Evolutionary conservation across 2,888 invertebrate species (phyloP), one percentile per base, ranked within the genome.

Genomic region (Crepidodera aurea): DNA sequence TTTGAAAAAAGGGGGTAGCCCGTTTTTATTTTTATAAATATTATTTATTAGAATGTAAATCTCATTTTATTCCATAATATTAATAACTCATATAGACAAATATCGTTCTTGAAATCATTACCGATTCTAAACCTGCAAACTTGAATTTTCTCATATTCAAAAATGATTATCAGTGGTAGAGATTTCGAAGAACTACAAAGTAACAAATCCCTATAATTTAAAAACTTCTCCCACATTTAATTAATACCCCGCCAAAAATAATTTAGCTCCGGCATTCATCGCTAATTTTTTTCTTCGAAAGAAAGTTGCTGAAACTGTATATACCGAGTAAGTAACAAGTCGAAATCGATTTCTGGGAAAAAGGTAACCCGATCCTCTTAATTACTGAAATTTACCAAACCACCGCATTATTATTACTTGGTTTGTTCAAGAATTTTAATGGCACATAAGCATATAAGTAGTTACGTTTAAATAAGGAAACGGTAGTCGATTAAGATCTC

Each of bases 401-500:
- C 22, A 39, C 53, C 39, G 53, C 39, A 39, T 53, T 53, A 53
- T 53, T 53, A 53, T 53, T 39, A 53, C 39, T 39, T 39, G 57
- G 27, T 57, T 50, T 57, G 57, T 57, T 25, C 37, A 48, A 48
- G 57, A 57, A 57, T 57, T 57, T 57, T 57, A 57, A 57, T 57
- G 48, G 39, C 16, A 22, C 13, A 25, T 44, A 44, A 44, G 44
- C 44, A 29, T 48, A 57, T 57, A 50, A 57, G 48, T 39, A 57
- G 48, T 37, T 57, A 57, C 57, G 57, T 57, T 57, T 37, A 57
- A 57, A 57, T 57, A 57, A 57, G 57, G 57, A 57, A 57, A 48
- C 39, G 48, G 57, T 50, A 57, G 48, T 57, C 48, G 57, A 57
- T 57, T 57, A 57, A 39, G 39, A 57, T 57, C 57, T 57, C 48